Base-by-base conservation (phyloP, 2,888 invertebrate genomes). In the Microplitis deprimator region DNA sequence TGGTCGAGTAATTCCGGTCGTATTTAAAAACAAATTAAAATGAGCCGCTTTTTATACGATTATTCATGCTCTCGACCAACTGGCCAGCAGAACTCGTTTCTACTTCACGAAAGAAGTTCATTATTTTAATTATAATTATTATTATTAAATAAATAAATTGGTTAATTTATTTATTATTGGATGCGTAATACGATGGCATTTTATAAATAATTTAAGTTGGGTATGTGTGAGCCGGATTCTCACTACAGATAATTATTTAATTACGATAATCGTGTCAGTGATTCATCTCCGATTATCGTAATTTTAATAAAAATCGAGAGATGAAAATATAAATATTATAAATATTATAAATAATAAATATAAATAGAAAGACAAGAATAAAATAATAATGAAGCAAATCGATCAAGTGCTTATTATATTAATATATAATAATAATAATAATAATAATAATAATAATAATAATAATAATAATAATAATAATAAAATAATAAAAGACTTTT, bases 401-500 rank as follows among this genome's bases (percentile, higher is more conserved):
- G 67, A 75, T 67, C 41, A 41, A 64, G 77, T 79, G 77, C 76
- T 79, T 78, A 29, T 29, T 29, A 73, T 64, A 29, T 70, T 50
- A 5, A 50, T 50, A 50, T 50, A 50, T 50, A 50, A 50, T 50
- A 50, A 41, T 41, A 41, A 41, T 41, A 41, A 41, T n/a, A 50
- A 50, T 50, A 50, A 78, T 73, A 74, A 81, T 50, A 50, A 50
- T 50, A 50, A 50, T 50, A 50, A 50, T 50, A 50, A 50, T 50
- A 50, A 50, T 50, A 50, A 50, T 50, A 50, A 50, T 50, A 50
- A 50, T 50, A 50, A 50, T 50, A 50, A 41, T 41, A 41, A 41
- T 41, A 41, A 41, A 50, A 50, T 50, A 50, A 78, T 73, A 74
- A 81, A 79, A 81, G 81, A 81, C 81, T 81, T 75, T 50, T 81